These are phyloP conservation scores for Prinia subflava DNA, from an alignment of 2,113 vertebrate species.

Conservation along the genomic window DNA sequence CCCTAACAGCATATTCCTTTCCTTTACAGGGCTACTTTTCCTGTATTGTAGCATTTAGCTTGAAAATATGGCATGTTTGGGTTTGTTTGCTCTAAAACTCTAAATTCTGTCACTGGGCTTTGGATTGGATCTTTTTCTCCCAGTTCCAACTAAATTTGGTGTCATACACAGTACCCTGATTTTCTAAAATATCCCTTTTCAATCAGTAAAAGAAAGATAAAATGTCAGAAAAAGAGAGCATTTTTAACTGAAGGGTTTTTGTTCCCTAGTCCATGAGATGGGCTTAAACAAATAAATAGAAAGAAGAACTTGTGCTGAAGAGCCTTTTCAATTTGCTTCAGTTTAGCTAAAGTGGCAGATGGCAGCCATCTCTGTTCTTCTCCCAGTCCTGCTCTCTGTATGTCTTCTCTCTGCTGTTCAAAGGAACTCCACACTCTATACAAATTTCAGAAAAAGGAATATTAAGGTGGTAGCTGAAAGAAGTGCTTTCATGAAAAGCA, in stretches of 20 bases:
- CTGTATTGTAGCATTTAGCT: neutral
- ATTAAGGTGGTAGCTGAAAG: slow-evolving; percentile 62
- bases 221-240: neutral
- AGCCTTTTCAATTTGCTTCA: slow-evolving; percentile 37
- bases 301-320: slow-evolving; percentile 35
- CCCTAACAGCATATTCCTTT: neutral
- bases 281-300: slow-evolving; percentile 30
- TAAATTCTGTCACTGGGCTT: neutral
- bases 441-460: slow-evolving; percentile 60
- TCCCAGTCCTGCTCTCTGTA: slow-evolving; percentile 34
- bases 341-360: slow-evolving; percentile 59
- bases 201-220: neutral
- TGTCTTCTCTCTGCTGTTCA: slow-evolving; percentile 54
- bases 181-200: neutral
- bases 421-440: slow-evolving; percentile 44
- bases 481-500: slow-evolving; percentile 64
- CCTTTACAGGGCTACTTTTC: neutral
- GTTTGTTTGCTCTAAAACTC: neutral
- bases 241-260: neutral
- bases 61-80: neutral
- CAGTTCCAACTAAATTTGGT: neutral
- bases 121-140: neutral
- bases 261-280: neutral
- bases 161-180: neutral
- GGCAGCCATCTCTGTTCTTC: slow-evolving; percentile 51